A percentile compares a stretch with the other conserved stretches of the same genome.
These are phyloP conservation scores for Pipra filicauda DNA, from an alignment of 2,113 vertebrate species.

Conservation along the genomic window DNA sequence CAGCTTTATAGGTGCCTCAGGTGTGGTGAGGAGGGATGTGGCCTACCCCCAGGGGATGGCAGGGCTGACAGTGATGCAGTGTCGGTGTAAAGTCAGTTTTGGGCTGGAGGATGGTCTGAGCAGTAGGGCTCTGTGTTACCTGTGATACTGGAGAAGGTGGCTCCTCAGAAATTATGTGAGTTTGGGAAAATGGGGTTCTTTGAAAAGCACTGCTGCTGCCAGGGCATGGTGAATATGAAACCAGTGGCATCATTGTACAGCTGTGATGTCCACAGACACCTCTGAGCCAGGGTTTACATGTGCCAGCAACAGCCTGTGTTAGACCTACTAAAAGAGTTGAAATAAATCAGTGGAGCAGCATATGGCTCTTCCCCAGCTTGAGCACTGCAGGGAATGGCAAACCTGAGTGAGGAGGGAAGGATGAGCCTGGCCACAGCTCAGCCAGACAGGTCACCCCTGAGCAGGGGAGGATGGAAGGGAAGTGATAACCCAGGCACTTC, in stretches of 20 bases:
- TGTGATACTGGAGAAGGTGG: background rate
- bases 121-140: background rate
- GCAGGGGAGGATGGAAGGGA: background rate
- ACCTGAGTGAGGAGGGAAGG: background rate
- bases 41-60: background rate
- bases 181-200: background rate
- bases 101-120: background rate
- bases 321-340: background rate
- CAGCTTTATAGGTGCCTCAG: accelerated
- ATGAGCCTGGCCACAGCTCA: background rate
- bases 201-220: background rate
- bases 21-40: background rate
- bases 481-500: accelerated
- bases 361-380: accelerated
- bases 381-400: background rate
- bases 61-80: accelerated
- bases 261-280: background rate
- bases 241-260: background rate
- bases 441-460: background rate
- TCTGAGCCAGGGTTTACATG: background rate
- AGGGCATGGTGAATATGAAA: background rate
- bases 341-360: background rate
- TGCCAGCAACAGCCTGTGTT: background rate
- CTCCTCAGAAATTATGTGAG: background rate
- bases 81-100: accelerated